Conservation (phyloP, 2,888 invertebrate genomes). For the Noctua pronuba region DNA sequence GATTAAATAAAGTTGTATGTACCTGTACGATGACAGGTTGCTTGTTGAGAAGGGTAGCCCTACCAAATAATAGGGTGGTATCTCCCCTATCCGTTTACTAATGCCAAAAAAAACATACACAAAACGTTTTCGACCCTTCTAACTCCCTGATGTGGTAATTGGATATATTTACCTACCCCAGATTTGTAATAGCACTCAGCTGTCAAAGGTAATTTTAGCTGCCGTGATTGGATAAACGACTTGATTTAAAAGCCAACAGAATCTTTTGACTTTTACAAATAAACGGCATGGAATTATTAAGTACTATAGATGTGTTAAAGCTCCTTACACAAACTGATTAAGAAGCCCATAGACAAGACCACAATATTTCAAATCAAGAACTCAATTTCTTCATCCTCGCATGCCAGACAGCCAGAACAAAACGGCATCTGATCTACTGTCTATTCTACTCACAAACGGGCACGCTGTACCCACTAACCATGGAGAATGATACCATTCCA, state of each 20-base stretch:
- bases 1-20: conserved; percentile 41
- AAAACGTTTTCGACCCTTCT: conserved; percentile 13
- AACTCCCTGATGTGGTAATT: conserved; percentile 8
- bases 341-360: neutral
- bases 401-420: neutral
- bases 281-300: neutral
- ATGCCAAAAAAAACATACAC: conserved; percentile 17
- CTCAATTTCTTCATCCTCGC: conserved; percentile 3
- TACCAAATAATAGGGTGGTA: conserved; percentile 14
- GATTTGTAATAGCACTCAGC: neutral
- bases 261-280: neutral
- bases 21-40: conserved; percentile 37
- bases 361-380: conserved; percentile 26
- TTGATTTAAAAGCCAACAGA: neutral
- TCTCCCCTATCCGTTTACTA: conserved; percentile 6
- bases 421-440: conserved; percentile 4
- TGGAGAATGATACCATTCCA: conserved; percentile 63
- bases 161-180: conserved; percentile 1
- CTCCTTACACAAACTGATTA: neutral
- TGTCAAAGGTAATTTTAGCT: neutral
- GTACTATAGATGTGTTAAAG: neutral
- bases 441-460: conserved; percentile 14
- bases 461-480: conserved; percentile 45
- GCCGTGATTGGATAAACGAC: neutral
- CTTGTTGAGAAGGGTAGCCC: conserved; percentile 41